Evolutionary conservation across 2,797 vertebrate genomes (phyloP).

Genomic region (Fratercula arctica): DNA sequence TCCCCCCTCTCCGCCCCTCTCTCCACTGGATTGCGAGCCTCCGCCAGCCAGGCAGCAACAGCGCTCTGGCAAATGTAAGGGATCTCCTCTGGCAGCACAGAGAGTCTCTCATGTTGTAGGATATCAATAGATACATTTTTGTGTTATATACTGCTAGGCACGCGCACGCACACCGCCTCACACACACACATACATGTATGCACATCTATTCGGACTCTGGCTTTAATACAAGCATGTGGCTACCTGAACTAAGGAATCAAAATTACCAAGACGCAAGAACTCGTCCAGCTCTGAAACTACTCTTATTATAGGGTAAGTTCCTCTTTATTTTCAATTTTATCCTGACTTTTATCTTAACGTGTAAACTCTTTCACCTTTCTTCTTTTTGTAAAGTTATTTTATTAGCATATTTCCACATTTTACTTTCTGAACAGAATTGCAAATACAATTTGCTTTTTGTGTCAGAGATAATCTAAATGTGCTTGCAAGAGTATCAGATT

Average conservation of each 20-base stretch:
- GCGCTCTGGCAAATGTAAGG: conserved; percentile 63
- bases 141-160: background rate
- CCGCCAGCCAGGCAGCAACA: conserved; percentile 60
- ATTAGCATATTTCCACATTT: conserved; percentile 11
- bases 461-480: conserved; percentile 16
- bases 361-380: background rate
- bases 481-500: conserved; percentile 43
- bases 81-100: conserved; percentile 73
- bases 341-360: background rate
- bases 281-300: conserved; percentile 67
- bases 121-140: conserved; percentile 70
- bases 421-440: conserved; percentile 40
- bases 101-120: conserved; percentile 76
- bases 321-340: conserved; percentile 32
- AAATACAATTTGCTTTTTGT: conserved; percentile 35
- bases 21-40: conserved; percentile 75
- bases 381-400: conserved; percentile 9
- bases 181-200: background rate
- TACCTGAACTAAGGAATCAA: conserved; percentile 76
- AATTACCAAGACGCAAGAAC: conserved; percentile 68
- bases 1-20: background rate
- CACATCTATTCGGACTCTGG: conserved; percentile 65
- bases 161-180: background rate
- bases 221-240: conserved; percentile 77
- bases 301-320: conserved; percentile 85